Evolutionary conservation across 2,888 invertebrate species (phyloP).

Genomic region (Cheilosia urbana): DNA sequence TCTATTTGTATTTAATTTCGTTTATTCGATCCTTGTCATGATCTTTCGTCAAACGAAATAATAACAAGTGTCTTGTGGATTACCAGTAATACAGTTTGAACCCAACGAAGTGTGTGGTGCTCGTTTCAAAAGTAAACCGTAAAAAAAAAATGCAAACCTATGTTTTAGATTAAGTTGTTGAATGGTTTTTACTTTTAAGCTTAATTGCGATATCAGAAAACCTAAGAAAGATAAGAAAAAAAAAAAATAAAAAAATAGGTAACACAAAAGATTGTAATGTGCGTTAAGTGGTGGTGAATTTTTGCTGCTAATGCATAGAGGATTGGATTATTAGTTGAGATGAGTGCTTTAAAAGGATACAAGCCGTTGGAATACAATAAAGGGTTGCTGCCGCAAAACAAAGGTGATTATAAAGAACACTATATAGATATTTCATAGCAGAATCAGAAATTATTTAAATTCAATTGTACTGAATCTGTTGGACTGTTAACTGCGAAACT

Average conservation of each 20-base stretch:
- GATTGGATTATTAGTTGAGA: conserved; percentile 9
- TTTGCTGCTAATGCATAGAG: conserved; percentile 8
- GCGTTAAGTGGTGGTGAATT: conserved; percentile 5
- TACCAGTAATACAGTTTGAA: not conserved
- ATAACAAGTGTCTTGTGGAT: not conserved
- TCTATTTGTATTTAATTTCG: conserved; percentile 1
- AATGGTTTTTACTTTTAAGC: conserved; percentile 35
- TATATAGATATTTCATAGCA: not conserved
- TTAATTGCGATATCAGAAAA: not conserved
- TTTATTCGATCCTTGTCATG: conserved; percentile 5
- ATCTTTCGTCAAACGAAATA: not conserved
- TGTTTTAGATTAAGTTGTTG: not conserved
- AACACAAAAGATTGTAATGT: not conserved
- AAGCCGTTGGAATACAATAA: conserved; percentile 2
- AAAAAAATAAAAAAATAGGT: not conserved
- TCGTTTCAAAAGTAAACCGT: not conserved
- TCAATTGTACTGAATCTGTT: conserved; percentile 55
- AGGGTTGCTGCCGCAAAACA: conserved; percentile 4
- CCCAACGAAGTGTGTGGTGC: conserved; percentile 16
- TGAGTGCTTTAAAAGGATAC: not conserved
- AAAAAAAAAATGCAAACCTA: not conserved
- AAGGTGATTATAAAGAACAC: conserved; percentile 22
- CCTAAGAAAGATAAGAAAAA: not conserved
- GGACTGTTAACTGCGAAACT: not conserved
- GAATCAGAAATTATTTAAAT: conserved; percentile 50